Evolutionary conservation across 2,888 invertebrate species (phyloP), one percentile per base, ranked within the genome.

Genomic region (Oasisia sp.): DNA sequence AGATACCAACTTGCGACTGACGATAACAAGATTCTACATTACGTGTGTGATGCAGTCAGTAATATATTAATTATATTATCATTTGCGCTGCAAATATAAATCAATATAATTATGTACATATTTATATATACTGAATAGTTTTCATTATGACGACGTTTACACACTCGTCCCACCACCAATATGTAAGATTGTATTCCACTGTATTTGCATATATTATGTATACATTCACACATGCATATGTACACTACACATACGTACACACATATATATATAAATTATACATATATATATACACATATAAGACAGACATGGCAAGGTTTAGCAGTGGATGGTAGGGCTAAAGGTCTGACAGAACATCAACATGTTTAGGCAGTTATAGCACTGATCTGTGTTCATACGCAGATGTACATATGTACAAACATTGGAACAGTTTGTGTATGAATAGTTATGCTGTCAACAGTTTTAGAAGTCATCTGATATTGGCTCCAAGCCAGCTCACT

Each of bases 21-120:
- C 5, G 74, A 27, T 74, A n/a, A 74, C 5, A 50, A 50, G 12
- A 50, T 14, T 50, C 9, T 14, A 74, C 74, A 27, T 27, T 74
- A 19, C 74, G 27, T 27, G 27, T 5, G 27, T 74, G 74, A 74
- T 74, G n/a, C 27, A 7, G 74, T 27, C n/a, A 19, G 74, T 74
- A 27, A 74, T 74, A 74, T 56, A 56, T 56, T 56, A 56, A 56
- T 7, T 74, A 27, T 19, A 74, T 74, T 74, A 27, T 74, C 14
- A 74, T 74, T 74, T 74, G 74, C 74, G 27, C 74, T 74, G n/a
- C n/a, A 74, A 74, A 74, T 74, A 74, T 74, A 74, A 74, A 27
- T 74, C 27, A 5, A 27, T 74, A 74, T 74, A 58, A 27, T 19
- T 58, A 74, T 74, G n/a, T 74, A 74, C n/a, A 74, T 74, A 74